Evolutionary conservation across 64 coral and sea anemone genomes (phyloP).

Genomic region (Actinia tenebrosa): DNA sequence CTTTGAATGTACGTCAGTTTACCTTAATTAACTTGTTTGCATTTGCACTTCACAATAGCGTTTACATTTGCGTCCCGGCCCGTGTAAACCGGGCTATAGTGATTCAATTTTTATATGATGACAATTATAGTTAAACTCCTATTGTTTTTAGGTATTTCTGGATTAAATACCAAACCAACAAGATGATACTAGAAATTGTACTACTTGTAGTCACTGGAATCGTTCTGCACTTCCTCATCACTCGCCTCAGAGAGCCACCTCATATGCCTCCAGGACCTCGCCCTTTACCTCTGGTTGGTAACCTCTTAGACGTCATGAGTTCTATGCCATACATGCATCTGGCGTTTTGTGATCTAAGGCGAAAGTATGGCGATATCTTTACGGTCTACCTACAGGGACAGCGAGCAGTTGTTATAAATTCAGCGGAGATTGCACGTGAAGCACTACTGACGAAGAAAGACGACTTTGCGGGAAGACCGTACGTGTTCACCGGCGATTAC

Average conservation of each 20-base stretch:
- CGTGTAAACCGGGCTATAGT: too few relatives aligned
- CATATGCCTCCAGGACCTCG: conserved; percentile 35
- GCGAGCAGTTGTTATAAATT: conserved; percentile 28
- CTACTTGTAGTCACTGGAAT: neutral
- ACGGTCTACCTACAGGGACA: conserved; percentile 30
- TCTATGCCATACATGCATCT: conserved; percentile 27
- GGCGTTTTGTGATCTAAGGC: conserved; percentile 26
- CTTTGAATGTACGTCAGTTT: too few relatives aligned
- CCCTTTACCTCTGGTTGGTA: conserved; percentile 41
- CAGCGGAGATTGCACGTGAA: conserved; percentile 28
- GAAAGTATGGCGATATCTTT: conserved; percentile 39
- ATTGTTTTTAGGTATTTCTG: neutral
- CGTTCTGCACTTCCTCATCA: neutral
- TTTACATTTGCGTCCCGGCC: too few relatives aligned
- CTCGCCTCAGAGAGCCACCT: neutral
- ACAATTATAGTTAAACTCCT: too few relatives aligned
- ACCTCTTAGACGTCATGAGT: conserved; percentile 14
- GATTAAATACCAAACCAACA: neutral
- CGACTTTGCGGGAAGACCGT: conserved; percentile 34
- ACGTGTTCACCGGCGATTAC: conserved; percentile 27
- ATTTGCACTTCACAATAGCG: too few relatives aligned
- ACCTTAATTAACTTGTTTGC: too few relatives aligned
- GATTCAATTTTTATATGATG: too few relatives aligned
- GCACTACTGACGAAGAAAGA: conserved; percentile 44
- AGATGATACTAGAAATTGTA: neutral